Evolutionary conservation across 30 jellyfish, hydroid and myxozoan species (phyloP).

Genomic region (Chironex yamaguchii): DNA sequence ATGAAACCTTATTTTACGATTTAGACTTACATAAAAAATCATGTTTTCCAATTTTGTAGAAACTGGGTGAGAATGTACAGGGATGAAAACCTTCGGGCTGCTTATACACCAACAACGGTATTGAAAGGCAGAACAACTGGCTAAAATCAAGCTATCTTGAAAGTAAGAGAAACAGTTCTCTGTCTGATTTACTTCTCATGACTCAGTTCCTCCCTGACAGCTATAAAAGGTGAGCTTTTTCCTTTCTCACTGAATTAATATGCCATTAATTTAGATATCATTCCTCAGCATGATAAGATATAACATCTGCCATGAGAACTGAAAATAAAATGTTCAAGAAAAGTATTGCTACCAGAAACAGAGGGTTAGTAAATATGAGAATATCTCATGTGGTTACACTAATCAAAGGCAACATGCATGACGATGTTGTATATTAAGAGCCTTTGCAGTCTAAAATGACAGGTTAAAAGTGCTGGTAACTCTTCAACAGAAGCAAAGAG

Average conservation of each 20-base stretch:
- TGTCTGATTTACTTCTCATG: constrained; percentile 13
- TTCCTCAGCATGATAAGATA: too few relatives aligned
- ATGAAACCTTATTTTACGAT: too few relatives aligned
- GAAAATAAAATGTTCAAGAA: too few relatives aligned
- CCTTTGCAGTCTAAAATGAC: constrained; percentile 29
- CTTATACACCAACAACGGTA: constrained; percentile 54
- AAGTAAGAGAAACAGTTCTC: constrained; percentile 52
- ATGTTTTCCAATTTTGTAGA: too few relatives aligned
- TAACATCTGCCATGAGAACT: too few relatives aligned
- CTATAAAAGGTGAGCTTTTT: too few relatives aligned
- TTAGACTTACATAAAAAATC: too few relatives aligned
- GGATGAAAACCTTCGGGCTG: constrained; percentile 23
- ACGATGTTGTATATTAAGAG: constrained; percentile 29
- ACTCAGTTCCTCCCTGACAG: constrained; percentile 1
- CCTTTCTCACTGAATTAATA: too few relatives aligned
- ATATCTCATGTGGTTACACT: constrained; percentile 15
- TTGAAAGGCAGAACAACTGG: constrained; percentile 43
- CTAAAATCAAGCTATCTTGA: constrained; percentile 30
- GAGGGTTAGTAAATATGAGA: constrained; percentile 14
- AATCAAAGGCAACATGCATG: too few relatives aligned
- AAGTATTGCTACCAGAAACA: too few relatives aligned
- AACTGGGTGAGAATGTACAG: constrained; percentile 33
- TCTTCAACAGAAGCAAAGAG: constrained; percentile 33
- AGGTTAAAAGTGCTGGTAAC: constrained; percentile 4
- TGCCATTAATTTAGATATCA: too few relatives aligned